These are phyloP conservation scores for Helobdella robusta DNA, from an alignment of 2,888 invertebrate genomes.

Conservation along the genomic window DNA sequence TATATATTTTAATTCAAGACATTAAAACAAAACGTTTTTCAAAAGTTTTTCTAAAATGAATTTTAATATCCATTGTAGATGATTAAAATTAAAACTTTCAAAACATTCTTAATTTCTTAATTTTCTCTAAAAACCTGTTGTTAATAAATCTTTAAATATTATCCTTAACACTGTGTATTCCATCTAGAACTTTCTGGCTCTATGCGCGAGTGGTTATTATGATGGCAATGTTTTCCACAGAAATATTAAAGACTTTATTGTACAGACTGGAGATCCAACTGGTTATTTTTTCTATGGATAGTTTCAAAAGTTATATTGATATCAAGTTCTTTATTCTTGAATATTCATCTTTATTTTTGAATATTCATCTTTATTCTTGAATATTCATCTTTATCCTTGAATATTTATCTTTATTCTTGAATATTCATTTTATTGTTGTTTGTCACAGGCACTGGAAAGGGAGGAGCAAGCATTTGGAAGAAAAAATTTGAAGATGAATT, in stretches of 20 bases:
- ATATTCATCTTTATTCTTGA: background rate
- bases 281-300: constrained; percentile 37
- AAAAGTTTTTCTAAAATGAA: no score
- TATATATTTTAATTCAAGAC: no score
- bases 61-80: no score
- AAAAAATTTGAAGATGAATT: constrained; percentile 94
- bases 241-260: constrained; percentile 69
- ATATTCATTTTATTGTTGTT: no score
- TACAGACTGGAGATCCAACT: constrained; percentile 71
- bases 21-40: no score
- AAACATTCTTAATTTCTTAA: no score
- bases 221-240: constrained; percentile 66
- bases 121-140: no score
- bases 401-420: background rate
- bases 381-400: background rate
- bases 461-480: constrained; percentile 91
- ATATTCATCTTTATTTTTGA: background rate
- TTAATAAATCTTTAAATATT: no score
- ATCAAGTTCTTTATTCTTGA: background rate
- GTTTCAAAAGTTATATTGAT: background rate
- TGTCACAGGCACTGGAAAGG: constrained; percentile 80
- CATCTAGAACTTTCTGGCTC: constrained; percentile 76
- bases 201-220: constrained; percentile 90
- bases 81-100: no score
- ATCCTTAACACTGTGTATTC: constrained; percentile 39